Conservation (phyloP, 1,140 invertebrate species). For the Muscidifurax raptorellus region DNA sequence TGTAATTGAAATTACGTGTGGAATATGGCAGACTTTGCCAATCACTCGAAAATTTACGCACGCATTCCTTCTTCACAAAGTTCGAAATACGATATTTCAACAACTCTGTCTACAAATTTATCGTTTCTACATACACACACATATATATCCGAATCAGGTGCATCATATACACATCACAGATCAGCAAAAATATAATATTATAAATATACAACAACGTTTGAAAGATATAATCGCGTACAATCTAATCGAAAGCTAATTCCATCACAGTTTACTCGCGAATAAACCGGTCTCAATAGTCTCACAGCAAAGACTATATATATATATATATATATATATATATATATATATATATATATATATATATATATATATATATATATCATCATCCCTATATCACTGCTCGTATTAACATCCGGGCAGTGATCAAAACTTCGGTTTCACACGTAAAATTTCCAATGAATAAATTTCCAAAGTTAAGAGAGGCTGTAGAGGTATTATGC, state of each 20-base stretch:
- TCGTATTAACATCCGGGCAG: background rate
- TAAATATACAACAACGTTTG: background rate
- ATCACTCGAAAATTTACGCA: background rate
- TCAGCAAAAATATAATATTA: background rate
- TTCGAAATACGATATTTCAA: too few species aligned
- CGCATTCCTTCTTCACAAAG: too few species aligned
- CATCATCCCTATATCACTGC: too few species aligned
- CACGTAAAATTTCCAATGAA: background rate
- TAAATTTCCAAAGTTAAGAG: background rate
- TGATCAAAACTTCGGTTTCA: background rate
- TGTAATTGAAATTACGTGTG: background rate
- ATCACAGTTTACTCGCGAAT: background rate
- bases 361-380: too few species aligned
- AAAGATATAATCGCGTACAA: background rate
- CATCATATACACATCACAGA: background rate
- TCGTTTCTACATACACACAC: too few species aligned
- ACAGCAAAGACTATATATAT: background rate
- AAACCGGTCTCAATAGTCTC: too few species aligned
- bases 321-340: too few species aligned
- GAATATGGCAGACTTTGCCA: background rate
- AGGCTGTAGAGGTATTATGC: background rate
- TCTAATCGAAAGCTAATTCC: background rate
- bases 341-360: too few species aligned
- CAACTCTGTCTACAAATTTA: too few species aligned
- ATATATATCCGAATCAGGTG: background rate